phyloP scores from a whole-genome alignment of 37 sponge, comb jelly and placozoan genomes.

The Crambe crambe region DNA sequence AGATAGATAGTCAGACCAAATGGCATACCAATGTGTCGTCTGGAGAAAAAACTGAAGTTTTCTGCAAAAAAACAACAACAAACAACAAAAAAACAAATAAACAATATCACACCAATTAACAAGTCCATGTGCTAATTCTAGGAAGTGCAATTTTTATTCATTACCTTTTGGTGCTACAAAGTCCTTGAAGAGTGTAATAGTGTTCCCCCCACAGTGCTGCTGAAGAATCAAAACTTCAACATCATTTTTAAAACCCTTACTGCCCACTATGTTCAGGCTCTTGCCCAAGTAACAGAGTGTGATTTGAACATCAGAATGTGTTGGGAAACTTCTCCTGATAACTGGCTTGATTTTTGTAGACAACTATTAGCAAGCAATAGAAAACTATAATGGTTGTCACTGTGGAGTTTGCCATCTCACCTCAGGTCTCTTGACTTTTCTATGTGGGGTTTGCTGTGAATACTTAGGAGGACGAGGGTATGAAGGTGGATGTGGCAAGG shows the following conservation, averaged over 20 bases:
- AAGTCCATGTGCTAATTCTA: background rate
- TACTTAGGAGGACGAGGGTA: too few relatives aligned
- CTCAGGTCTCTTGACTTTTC: too few relatives aligned
- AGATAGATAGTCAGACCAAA: conserved; percentile 89
- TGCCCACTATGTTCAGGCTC: conserved; percentile 45
- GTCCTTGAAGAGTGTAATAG: conserved; percentile 78
- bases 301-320: conserved; percentile 60
- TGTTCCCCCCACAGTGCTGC: conserved; percentile 98
- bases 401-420: too few relatives aligned
- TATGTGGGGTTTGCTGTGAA: too few relatives aligned
- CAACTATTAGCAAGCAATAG: too few relatives aligned
- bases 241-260: conserved; percentile 2
- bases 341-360: too few relatives aligned
- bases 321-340: too few relatives aligned
- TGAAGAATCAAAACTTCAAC: conserved; percentile 75
- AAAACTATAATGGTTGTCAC: too few relatives aligned
- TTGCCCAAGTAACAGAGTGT: conserved; percentile 70
- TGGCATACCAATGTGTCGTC: conserved; percentile 80
- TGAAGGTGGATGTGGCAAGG: too few relatives aligned
- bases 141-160: background rate
- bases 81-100: background rate
- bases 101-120: background rate
- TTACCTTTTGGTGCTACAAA: conserved; percentile 62
- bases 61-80: conserved; percentile 26
- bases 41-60: conserved; percentile 68